Evolutionary conservation across 1,140 invertebrate genomes (phyloP).

Genomic region (Calliopsis andreniformis): DNA sequence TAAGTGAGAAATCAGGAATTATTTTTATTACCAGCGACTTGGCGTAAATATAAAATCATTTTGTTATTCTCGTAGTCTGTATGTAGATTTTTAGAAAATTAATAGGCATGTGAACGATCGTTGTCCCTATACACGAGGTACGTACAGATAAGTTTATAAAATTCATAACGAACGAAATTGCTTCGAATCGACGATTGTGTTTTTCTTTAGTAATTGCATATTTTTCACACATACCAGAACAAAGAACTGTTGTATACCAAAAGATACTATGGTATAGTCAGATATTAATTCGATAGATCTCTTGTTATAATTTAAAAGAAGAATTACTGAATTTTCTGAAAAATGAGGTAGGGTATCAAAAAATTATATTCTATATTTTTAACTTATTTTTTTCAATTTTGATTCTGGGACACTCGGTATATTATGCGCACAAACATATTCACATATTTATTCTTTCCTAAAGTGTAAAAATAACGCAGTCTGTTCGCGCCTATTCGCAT

Average conservation of each 20-base stretch:
- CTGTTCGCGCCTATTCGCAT: no score
- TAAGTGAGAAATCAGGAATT: background rate
- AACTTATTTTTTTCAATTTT: no score
- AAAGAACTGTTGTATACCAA: slow-evolving; percentile 1
- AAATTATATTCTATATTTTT: no score
- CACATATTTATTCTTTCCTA: background rate
- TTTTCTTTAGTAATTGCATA: slow-evolving; percentile 7
- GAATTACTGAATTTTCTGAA: no score
- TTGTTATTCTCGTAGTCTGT: background rate
- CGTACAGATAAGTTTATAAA: slow-evolving; percentile 41
- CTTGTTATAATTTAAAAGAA: no score
- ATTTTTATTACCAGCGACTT: slow-evolving; percentile 1
- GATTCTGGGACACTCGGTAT: no score
- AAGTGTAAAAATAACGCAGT: background rate
- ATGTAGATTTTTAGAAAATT: background rate
- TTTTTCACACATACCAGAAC: slow-evolving; percentile 9
- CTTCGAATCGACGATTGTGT: background rate
- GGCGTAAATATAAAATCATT: background rate
- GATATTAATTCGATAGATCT: no score
- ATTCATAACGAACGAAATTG: slow-evolving; percentile 2
- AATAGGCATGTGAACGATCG: slow-evolving; percentile 50
- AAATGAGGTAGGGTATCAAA: no score
- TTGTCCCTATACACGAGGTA: slow-evolving; percentile 59
- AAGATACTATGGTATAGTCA: slow-evolving; percentile 24
- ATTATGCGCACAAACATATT: no score